These are phyloP conservation scores for Dryocosmus kuriphilus DNA, from an alignment of 2,888 invertebrate species.

Conservation along the genomic window DNA sequence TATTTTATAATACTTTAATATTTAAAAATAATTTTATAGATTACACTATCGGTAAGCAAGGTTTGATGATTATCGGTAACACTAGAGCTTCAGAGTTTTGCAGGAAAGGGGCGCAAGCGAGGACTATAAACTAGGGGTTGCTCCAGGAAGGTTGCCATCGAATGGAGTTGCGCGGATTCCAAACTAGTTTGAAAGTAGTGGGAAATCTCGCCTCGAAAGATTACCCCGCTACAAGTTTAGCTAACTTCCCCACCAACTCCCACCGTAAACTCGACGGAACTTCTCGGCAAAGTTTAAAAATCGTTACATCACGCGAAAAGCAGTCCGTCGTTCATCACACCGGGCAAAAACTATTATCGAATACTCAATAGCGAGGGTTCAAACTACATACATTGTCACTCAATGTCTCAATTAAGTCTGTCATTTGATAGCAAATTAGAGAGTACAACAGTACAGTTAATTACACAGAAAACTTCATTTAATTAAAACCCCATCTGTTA, in stretches of 20 bases:
- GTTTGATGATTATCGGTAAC: not conserved
- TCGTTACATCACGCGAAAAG: constrained; percentile 70
- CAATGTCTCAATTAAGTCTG: not conserved
- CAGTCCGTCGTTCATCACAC: constrained; percentile 39
- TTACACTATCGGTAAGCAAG: not conserved
- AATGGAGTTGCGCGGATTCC: constrained; percentile 21
- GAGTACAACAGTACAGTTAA: not conserved
- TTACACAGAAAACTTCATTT: not conserved
- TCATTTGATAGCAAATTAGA: not conserved
- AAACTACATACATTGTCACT: not conserved
- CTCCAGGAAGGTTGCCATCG: not conserved
- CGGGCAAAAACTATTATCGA: not conserved
- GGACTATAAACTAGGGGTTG: constrained; percentile 1
- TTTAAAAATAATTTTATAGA: too few relatives aligned
- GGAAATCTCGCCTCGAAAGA: constrained; percentile 50
- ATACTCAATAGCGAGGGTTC: not conserved
- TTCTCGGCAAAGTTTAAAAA: constrained; percentile 74
- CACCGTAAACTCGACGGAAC: constrained; percentile 65
- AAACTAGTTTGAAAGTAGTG: constrained; percentile 43
- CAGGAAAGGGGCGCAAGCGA: constrained; percentile 16
- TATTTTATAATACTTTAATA: too few relatives aligned
- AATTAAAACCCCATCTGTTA: not conserved
- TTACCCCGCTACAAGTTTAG: constrained; percentile 68
- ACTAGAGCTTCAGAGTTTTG: not conserved
- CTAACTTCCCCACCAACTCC: constrained; percentile 69